Base-by-base conservation (phyloP, 2,888 invertebrate genomes). In the Taenaris catops region DNA sequence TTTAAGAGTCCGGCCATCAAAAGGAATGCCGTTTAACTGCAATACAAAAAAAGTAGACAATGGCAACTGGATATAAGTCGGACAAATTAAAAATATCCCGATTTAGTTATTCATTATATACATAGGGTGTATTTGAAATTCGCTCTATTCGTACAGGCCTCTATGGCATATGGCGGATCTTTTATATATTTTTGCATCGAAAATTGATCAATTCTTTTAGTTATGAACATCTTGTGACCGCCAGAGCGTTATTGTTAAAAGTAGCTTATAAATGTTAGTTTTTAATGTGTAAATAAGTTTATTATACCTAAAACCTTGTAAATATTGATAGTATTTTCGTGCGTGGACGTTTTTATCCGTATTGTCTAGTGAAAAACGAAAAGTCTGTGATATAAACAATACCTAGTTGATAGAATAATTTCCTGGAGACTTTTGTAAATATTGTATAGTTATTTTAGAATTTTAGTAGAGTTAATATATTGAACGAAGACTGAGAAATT, bases 341-440 rank as follows among this genome's bases (percentile, higher is more conserved):
- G 83, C 78, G 86, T 86, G 87, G 86, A 84, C 83, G 83, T 87
- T 87, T 88, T 87, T 74, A 83, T 80, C 78, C 86, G 80, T 87
- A 84, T 86, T 84, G 86, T 86, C 61, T 72, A 65, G 64, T 87
- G 81, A 83, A 84, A 87, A 87, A 87, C 86, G 88, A 88, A 87
- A 86, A 86, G 87, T 88, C 88, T 88, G 88, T 88, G 88, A 88
- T 88, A 88, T 88, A 88, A 88, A 87, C 87, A 86, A 81, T 84
- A 84, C 72, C 60, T 86, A 84, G 79, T 70, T 76, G 74, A 72
- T 86, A 86, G 71, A 71, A 62, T 80, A 81, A 75, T 80, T 81
- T 80, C 73, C 73, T 78, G 72, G 78, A 78, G 66, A 72, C 68
- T 76, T 80, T 81, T 80, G 79, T 87, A 84, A 78, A 83, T 83